These are phyloP conservation scores for Trissolcus basalis DNA, from an alignment of 1,140 invertebrate genomes.

Conservation along the genomic window DNA sequence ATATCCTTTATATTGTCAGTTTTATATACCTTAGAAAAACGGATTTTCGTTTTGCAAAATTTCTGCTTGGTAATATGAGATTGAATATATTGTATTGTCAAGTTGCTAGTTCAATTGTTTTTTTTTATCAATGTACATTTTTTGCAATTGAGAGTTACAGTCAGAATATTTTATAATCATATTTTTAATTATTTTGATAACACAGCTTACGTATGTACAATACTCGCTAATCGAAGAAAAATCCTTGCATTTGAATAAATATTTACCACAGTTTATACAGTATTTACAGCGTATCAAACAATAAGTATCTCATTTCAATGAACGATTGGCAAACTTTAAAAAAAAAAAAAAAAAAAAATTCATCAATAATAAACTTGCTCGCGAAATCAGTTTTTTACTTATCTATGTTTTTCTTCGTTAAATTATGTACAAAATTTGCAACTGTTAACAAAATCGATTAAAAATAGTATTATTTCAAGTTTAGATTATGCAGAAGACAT, in stretches of 20 bases:
- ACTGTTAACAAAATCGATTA: constrained; percentile 1
- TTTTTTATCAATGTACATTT: background rate
- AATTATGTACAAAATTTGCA: background rate
- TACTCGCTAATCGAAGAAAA: constrained; percentile 3
- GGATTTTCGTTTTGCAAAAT: background rate
- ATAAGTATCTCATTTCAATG: too few species aligned
- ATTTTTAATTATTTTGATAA: constrained; percentile 8
- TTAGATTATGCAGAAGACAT: background rate
- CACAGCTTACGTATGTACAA: background rate
- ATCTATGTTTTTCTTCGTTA: background rate
- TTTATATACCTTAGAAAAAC: background rate
- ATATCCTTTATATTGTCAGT: background rate
- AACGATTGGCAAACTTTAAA: too few species aligned
- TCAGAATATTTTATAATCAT: background rate
- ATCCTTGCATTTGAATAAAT: constrained; percentile 3
- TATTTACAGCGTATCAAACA: constrained; percentile 7
- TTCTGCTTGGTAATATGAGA: constrained; percentile 2
- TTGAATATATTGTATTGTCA: constrained; percentile 18
- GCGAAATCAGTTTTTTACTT: background rate
- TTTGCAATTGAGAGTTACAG: too few species aligned
- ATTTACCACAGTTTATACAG: constrained; percentile 5
- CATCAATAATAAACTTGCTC: too few species aligned
- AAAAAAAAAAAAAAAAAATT: too few species aligned
- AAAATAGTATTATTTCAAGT: background rate
- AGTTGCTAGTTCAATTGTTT: constrained; percentile 8